Evolutionary conservation across 2,797 vertebrate genomes (phyloP).

Genomic region (Cyclura pinguis): DNA sequence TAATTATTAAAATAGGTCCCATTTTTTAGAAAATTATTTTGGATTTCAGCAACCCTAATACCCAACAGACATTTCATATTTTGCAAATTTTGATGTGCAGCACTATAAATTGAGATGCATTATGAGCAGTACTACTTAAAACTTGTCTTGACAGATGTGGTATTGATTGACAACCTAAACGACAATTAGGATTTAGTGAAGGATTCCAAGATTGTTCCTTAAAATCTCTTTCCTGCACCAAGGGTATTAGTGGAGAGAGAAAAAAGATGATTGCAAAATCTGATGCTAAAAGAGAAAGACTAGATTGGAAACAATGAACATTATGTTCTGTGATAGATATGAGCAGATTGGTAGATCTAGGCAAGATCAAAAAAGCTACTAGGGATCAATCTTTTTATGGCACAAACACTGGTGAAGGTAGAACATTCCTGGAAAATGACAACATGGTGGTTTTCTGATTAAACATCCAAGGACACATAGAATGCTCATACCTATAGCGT

Average conservation of each 20-base stretch:
- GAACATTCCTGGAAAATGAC: neutral
- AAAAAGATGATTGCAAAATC: neutral
- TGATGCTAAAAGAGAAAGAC: neutral
- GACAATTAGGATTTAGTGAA: slow-evolving; percentile 9
- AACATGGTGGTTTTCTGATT: neutral
- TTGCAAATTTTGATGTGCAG: neutral
- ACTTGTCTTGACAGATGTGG: neutral
- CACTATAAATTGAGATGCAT: neutral
- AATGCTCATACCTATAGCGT: neutral
- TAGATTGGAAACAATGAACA: neutral
- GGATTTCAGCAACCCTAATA: neutral
- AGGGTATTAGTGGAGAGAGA: neutral
- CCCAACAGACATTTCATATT: neutral
- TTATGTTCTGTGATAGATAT: neutral
- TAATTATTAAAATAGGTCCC: neutral
- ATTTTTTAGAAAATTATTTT: neutral
- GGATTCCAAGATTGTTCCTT: neutral
- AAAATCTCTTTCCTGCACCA: neutral
- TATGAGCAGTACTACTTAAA: neutral
- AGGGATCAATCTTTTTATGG: neutral
- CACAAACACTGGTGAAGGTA: neutral
- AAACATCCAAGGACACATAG: neutral
- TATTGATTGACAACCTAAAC: slow-evolving; percentile 14
- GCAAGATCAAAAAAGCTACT: neutral
- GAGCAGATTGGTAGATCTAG: neutral